These are phyloP conservation scores for Acanthaster planci DNA, from an alignment of 35 echinoderm and acorn worm genomes.

Conservation along the genomic window DNA sequence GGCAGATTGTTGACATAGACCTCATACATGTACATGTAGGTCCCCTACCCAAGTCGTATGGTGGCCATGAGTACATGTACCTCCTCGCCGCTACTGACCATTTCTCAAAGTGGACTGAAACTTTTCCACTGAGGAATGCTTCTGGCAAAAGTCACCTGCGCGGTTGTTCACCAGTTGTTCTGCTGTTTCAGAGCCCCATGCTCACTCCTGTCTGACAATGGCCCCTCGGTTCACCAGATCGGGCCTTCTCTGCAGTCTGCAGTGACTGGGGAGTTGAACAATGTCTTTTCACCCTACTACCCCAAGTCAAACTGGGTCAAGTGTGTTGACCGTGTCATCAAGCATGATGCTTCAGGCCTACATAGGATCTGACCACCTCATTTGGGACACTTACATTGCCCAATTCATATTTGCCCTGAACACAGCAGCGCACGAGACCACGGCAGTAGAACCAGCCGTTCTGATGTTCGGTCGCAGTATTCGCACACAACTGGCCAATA, in stretches of 20 bases:
- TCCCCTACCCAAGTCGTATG: slow-evolving; percentile 5
- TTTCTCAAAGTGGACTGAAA: slow-evolving; percentile 14
- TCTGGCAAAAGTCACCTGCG: slow-evolving; percentile 17
- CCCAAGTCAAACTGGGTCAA: not conserved
- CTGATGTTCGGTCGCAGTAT: not conserved
- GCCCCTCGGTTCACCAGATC: slow-evolving; percentile 28
- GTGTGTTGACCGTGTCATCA: not conserved
- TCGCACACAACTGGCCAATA: not conserved
- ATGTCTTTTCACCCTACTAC: slow-evolving; percentile 25
- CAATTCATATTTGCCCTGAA: not conserved
- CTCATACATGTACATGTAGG: not conserved
- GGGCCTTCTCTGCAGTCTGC: slow-evolving; percentile 31
- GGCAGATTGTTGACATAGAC: too few relatives aligned
- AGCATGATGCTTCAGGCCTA: not conserved
- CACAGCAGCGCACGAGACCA: not conserved
- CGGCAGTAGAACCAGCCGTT: not conserved
- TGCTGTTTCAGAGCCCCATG: not conserved
- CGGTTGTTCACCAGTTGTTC: not conserved
- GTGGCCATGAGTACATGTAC: too few relatives aligned
- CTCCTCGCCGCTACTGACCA: too few relatives aligned
- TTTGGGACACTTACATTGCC: too few relatives aligned
- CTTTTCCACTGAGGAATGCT: slow-evolving; percentile 22
- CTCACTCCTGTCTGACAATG: slow-evolving; percentile 48
- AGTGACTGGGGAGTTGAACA: slow-evolving; percentile 40
- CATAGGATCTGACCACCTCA: not conserved